Evolutionary conservation across 2,113 vertebrate genomes (phyloP).

Genomic region (Phodopus roborovskii): DNA sequence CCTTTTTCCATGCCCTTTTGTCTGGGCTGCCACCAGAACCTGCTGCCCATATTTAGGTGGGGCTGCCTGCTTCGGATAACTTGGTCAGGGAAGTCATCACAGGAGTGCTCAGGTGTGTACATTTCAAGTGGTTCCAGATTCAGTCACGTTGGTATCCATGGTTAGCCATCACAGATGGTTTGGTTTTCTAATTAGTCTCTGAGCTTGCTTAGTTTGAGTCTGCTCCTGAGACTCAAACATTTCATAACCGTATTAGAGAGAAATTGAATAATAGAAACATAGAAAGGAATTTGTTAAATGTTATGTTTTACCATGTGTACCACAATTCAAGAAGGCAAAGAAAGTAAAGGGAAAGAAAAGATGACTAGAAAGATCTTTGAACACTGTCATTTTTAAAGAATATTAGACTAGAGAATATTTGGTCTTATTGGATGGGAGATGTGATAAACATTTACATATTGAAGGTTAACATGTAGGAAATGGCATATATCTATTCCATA

Average conservation of each 20-base stretch:
- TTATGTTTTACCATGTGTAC: neutral
- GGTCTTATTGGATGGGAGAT: neutral
- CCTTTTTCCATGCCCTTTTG: neutral
- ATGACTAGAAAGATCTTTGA: conserved; percentile 16
- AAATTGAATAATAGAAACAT: neutral
- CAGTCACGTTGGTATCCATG: neutral
- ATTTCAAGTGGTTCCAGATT: neutral
- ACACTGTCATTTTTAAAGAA: conserved; percentile 10
- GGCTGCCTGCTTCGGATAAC: neutral
- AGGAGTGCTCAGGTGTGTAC: neutral
- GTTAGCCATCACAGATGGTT: neutral
- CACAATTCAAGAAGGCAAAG: conserved; percentile 13
- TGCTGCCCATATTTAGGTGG: neutral
- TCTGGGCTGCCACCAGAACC: neutral
- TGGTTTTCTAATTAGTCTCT: conserved; percentile 20
- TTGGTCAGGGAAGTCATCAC: neutral
- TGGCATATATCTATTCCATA: neutral
- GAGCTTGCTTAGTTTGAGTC: neutral
- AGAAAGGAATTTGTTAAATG: conserved; percentile 15
- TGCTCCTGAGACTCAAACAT: neutral
- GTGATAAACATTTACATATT: too few species aligned
- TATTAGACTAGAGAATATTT: conserved; percentile 14
- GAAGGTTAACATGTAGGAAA: conserved; percentile 17
- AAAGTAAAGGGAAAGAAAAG: conserved; percentile 6
- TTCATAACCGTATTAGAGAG: neutral